A percentile compares a stretch with the other conserved stretches of the same genome.
Evolutionary conservation across 2,888 invertebrate species (phyloP).

Genomic region (Marronus borbonicus): DNA sequence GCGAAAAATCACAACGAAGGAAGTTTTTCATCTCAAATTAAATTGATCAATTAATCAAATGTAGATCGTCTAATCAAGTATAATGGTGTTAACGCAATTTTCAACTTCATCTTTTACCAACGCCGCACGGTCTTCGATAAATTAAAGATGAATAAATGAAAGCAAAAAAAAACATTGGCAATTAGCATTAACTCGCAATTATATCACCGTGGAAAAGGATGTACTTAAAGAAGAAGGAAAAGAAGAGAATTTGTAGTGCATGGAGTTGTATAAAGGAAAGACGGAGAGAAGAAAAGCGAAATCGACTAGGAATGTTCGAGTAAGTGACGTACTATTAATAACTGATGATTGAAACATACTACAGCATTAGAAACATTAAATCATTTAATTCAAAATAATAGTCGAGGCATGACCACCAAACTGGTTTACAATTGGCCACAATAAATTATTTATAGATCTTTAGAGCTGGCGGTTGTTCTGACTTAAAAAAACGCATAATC

Average conservation of each 20-base stretch:
- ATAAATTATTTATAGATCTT: slow-evolving; percentile 55
- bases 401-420: slow-evolving; percentile 48
- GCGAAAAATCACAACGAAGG: too few relatives aligned
- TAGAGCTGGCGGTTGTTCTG: slow-evolving; percentile 51
- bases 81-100: too few relatives aligned
- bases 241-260: not conserved
- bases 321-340: slow-evolving; percentile 46
- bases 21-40: too few relatives aligned
- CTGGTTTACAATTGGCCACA: slow-evolving; percentile 55
- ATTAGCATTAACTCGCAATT: slow-evolving; percentile 43
- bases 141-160: slow-evolving; percentile 4
- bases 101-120: too few relatives aligned
- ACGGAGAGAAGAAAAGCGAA: slow-evolving; percentile 10
- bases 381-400: slow-evolving; percentile 48
- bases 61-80: too few relatives aligned
- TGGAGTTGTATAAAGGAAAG: not conserved
- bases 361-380: slow-evolving; percentile 48
- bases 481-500: slow-evolving; percentile 43
- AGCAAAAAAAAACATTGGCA: slow-evolving; percentile 8
- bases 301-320: slow-evolving; percentile 35
- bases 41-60: too few relatives aligned
- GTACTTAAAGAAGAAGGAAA: not conserved
- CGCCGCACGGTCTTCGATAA: not conserved
- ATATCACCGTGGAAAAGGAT: not conserved
- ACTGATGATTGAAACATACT: slow-evolving; percentile 46